phyloP scores from a whole-genome alignment of 2,797 vertebrate species.

The Hyperoplus lanceolatus region DNA sequence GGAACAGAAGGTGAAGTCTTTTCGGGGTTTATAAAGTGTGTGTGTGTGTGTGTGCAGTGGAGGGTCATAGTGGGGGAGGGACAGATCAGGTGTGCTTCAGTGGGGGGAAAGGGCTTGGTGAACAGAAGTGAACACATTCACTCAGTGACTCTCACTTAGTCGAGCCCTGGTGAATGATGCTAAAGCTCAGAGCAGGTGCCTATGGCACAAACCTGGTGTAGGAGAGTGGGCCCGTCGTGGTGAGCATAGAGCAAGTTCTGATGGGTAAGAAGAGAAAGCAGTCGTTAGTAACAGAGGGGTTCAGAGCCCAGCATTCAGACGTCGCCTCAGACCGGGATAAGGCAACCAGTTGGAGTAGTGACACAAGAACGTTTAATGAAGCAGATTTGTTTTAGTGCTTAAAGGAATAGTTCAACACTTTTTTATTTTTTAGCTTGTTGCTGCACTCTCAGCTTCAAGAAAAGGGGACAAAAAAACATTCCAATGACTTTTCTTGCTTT shows the following conservation, averaged over 20 bases:
- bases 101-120: conserved; percentile 42
- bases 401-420: too few relatives aligned
- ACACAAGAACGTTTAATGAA: background rate
- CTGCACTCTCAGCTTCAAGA: too few relatives aligned
- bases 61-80: conserved; percentile 35
- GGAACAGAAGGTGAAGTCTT: conserved; percentile 39
- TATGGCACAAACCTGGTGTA: conserved; percentile 84
- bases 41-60: conserved; percentile 40
- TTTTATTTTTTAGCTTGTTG: too few relatives aligned
- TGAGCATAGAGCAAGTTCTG: conserved; percentile 86
- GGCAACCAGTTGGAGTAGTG: background rate
- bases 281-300: conserved; percentile 71
- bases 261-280: conserved; percentile 83
- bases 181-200: conserved; percentile 74
- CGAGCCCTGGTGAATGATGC: conserved; percentile 60
- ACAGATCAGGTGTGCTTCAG: conserved; percentile 29
- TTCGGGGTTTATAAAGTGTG: conserved; percentile 35
- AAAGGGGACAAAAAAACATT: too few relatives aligned
- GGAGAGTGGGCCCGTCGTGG: conserved; percentile 79
- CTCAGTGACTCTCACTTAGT: conserved; percentile 46
- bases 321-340: conserved; percentile 3
- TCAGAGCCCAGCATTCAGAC: background rate
- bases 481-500: too few relatives aligned
- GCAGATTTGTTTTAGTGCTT: background rate
- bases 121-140: conserved; percentile 65